Evolutionary conservation across 2,888 invertebrate genomes (phyloP), one percentile per base, ranked within the genome.

Genomic region (Rapana venosa): DNA sequence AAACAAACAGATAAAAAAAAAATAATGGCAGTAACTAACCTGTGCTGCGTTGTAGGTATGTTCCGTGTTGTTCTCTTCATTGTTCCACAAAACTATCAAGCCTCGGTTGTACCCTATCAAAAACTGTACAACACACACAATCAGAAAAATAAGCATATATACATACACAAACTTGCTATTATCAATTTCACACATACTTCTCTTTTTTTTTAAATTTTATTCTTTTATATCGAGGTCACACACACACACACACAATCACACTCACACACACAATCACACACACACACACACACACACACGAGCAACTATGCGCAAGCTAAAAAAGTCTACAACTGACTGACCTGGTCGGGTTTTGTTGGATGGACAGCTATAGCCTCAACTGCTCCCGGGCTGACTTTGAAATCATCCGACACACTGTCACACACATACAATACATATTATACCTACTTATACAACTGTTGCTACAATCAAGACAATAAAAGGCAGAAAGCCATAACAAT

Each of bases 61-160:
- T 89, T 96, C 96, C 56, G 96, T 95, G 90, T 93, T 94, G 91
- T 93, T 94, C 47, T 94, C 94, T 87, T 94, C 94, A 92, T 94
- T 92, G 87, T 99, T 98, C 98, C 99, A 99, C 61, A 99, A 96
- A 81, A 99, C 98, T 95, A 99, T 98, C 88, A 99, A 97, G 0
- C 99, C 99, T 89, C 98, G 97, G 96, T 98, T 98, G 96, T 99
- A 99, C n/a, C 99, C 99, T 93, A 99, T 98, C 36, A 99, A 97
- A 91, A 96, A 93, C 96, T 96, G 93, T 5, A 93, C 94, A 1
- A 74, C n/a, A n/a, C 74, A 70, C 70, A 70, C 77, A 79, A 26
- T 11, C 74, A 74, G 47, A 47, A 47, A 47, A 47, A 47, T 47
- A 47, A 47, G 47, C 47, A 47, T 47, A 47, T 8, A 47, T 5